Percentiles rank a stretch among this genome's conserved stretches.
phyloP scores from a whole-genome alignment of 2,113 vertebrate genomes.

The Actenoides lindsayi region DNA sequence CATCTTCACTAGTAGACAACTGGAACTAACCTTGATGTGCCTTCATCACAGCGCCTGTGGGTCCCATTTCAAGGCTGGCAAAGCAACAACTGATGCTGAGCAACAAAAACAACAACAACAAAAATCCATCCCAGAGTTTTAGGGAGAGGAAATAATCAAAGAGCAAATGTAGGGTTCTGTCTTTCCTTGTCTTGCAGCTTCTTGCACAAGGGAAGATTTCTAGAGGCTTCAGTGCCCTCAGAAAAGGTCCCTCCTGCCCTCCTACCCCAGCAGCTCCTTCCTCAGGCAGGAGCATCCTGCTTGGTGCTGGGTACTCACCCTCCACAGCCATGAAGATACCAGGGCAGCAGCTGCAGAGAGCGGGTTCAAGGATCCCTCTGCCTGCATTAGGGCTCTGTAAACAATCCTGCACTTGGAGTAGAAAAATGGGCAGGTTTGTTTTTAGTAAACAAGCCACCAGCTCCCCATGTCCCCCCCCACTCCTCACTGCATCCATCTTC shows the following conservation, averaged over 20 bases:
- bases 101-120: neutral
- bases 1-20: neutral
- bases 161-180: neutral
- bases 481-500: neutral
- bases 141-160: neutral
- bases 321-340: accelerated
- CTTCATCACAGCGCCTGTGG: neutral
- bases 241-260: neutral
- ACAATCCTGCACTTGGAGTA: neutral
- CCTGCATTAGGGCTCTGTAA: neutral
- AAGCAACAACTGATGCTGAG: neutral
- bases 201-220: neutral
- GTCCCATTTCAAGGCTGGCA: neutral
- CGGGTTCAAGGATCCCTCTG: neutral
- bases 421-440: neutral
- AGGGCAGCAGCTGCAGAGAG: neutral
- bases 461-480: neutral
- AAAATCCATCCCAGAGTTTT: neutral
- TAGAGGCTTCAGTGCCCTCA: neutral
- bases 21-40: neutral
- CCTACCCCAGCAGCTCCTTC: neutral
- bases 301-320: neutral
- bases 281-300: neutral
- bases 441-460: neutral
- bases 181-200: neutral